Base-by-base conservation (phyloP, 2,888 invertebrate genomes). In the Caenorhabditis wallacei region DNA sequence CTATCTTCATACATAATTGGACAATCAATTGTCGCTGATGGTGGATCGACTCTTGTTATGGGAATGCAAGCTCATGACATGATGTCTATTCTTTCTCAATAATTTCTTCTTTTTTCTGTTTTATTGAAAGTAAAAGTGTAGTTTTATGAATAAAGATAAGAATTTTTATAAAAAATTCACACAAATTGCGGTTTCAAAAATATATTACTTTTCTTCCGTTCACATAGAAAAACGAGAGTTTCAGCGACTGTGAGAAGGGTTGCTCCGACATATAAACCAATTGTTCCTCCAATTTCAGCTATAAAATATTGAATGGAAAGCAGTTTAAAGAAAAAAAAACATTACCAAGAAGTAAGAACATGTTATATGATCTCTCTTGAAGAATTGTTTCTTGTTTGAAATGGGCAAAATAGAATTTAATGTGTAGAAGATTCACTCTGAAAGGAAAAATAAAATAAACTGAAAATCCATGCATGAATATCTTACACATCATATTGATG, bases 201-300 rank as follows among this genome's bases (percentile, higher is more conserved):
- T 35, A 80, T 76, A 30, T 82, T 81, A 16, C 88, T 80, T 13
- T 86, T 85, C 56, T 83, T 83, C 51, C 85, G 81, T 63, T 89
- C 89, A 57, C 89, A 88, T 43, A 89, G 87, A 75, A 89, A 89
- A 11, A 89, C 88, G 24, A 89, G 56, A 0, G 89, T 88, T 61
- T 89, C 89, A 22, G 88, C 89, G 2, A 87, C 85, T 4, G 87
- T 86, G 2, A 89, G 76, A 46, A 89, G 81, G 7, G 89, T 87
- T 2, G 90, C 90, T 13, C 90, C 90, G 0, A 90, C 89, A 63
- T 90, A 90, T 10, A 90, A 61, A 20, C 90, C 90, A 54, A 90
- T 90, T n/a, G 90, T 90, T 56, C 90, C 90, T 82, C 90, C 90
- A 35, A 90, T 89, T 68, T 90, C 90, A 71, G 90, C 90, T 88